Conservation (phyloP, 1,140 invertebrate genomes). For the Diachasmimorpha longicaudata region DNA sequence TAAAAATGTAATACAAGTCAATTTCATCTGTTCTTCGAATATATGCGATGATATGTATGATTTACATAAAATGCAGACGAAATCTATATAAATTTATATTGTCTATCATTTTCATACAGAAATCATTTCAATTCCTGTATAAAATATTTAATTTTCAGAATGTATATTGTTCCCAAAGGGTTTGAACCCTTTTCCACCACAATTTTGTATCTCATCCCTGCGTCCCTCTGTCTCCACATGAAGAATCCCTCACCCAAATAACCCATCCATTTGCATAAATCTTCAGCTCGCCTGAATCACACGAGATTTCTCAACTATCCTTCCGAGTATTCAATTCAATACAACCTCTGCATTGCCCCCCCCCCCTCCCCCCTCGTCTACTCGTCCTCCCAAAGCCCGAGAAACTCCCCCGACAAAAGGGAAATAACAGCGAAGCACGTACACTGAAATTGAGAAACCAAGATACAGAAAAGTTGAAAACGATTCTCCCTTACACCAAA, state of each 20-base stretch:
- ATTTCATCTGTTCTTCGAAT: too few relatives aligned
- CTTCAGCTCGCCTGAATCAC: background rate
- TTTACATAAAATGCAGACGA: too few relatives aligned
- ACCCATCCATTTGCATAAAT: background rate
- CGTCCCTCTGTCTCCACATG: background rate
- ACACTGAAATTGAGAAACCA: slow-evolving; percentile 52
- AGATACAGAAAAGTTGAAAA: slow-evolving; percentile 51
- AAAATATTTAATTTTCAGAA: too few relatives aligned
- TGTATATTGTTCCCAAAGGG: too few relatives aligned
- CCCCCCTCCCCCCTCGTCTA: background rate
- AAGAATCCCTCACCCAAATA: background rate
- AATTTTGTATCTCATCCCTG: too few relatives aligned
- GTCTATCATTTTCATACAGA: too few relatives aligned
- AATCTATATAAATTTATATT: too few relatives aligned
- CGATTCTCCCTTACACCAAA: slow-evolving; percentile 36
- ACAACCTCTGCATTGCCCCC: background rate
- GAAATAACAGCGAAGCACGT: slow-evolving; percentile 39
- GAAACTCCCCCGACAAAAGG: slow-evolving; percentile 36
- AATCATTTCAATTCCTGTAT: too few relatives aligned
- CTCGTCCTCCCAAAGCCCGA: background rate
- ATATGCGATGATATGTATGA: too few relatives aligned
- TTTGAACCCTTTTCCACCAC: too few relatives aligned
- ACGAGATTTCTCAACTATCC: background rate
- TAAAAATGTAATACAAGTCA: too few relatives aligned
- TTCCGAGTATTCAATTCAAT: background rate